Evolutionary conservation across 2,113 vertebrate genomes (phyloP).

Genomic region (Coturnix japonica): DNA sequence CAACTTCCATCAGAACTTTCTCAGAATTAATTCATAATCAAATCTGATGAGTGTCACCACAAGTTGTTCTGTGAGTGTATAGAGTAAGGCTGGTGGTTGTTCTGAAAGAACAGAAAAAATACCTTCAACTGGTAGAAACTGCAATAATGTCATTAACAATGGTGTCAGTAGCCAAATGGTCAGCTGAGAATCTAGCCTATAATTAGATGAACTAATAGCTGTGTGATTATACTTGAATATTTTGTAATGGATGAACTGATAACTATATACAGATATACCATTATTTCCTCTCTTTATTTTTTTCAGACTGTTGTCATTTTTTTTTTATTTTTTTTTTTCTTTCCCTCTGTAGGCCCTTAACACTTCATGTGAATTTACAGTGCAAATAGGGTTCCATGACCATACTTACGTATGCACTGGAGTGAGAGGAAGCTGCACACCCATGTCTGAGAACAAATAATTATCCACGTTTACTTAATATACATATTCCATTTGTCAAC

Average conservation of each 20-base stretch:
- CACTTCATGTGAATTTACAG: background rate
- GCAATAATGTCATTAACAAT: background rate
- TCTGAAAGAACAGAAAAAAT: background rate
- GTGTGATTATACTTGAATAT: background rate
- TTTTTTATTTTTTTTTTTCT: background rate
- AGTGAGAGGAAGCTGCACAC: background rate
- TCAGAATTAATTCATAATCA: background rate
- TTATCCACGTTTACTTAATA: background rate
- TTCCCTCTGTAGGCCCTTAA: background rate
- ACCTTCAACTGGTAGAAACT: background rate
- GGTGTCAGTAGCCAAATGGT: background rate
- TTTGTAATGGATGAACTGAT: background rate
- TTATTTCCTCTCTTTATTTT: background rate
- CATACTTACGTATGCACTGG: background rate
- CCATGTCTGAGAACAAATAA: background rate
- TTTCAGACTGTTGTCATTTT: background rate
- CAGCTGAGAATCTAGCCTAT: background rate
- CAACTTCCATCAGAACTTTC: background rate
- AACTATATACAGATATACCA: background rate
- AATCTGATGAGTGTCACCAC: background rate
- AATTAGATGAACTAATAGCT: background rate
- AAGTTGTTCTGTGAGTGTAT: rapidly evolving
- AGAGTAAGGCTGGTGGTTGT: background rate
- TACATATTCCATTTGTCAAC: background rate
- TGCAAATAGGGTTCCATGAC: background rate